These are phyloP conservation scores for Echeneis naucrates DNA, from an alignment of 2,797 vertebrate genomes.

Conservation along the genomic window DNA sequence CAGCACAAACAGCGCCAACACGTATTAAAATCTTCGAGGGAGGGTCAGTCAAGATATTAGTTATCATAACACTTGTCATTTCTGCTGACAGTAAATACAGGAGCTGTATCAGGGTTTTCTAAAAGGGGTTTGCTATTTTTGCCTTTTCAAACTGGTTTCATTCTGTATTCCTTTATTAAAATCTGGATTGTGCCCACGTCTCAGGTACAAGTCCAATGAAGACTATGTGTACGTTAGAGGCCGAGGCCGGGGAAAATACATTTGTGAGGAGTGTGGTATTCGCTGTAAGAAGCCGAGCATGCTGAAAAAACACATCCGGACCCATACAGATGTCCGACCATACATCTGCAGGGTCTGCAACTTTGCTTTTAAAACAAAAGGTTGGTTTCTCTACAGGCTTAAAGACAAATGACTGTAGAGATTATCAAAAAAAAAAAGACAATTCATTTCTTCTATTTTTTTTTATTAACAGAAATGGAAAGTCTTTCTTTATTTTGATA, in stretches of 20 bases:
- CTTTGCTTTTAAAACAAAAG: conserved; percentile 99
- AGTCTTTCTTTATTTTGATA: not conserved
- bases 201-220: conserved; percentile 98
- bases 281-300: conserved; percentile 99
- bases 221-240: conserved; percentile 99
- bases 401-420: no score
- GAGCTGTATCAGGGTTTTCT: conserved; percentile 27
- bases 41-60: conserved; percentile 88
- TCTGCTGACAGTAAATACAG: conserved; percentile 47
- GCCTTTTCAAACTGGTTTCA: conserved; percentile 1
- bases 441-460: no score
- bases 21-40: conserved; percentile 99
- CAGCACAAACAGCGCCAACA: conserved; percentile 91
- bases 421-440: no score
- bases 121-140: not conserved
- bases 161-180: conserved; percentile 3
- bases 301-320: conserved; percentile 99
- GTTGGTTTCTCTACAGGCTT: conserved; percentile 80
- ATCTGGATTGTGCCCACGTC: conserved; percentile 1
- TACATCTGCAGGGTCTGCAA: conserved; percentile 98
- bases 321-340: conserved; percentile 97
- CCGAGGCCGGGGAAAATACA: conserved; percentile 97
- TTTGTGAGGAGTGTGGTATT: conserved; percentile 99
- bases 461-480: not conserved
- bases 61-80: conserved; percentile 51